Percentiles rank a stretch among this genome's conserved stretches.
phyloP scores from a whole-genome alignment of 1,140 invertebrate genomes.

The Drosophila aff. region DNA sequence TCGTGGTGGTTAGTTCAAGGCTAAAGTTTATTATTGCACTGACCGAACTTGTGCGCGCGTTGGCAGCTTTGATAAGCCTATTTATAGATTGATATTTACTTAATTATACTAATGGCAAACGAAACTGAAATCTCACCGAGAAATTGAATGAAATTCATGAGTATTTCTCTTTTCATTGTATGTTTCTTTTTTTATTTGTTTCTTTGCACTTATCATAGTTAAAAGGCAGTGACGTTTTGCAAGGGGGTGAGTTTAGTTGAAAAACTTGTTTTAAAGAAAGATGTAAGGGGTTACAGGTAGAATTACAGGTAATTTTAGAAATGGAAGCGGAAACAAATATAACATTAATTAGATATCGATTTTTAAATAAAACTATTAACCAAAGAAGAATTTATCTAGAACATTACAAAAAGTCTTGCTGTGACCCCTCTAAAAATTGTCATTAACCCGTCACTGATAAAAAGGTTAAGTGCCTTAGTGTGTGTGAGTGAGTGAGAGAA shows the following conservation, averaged over 20 bases:
- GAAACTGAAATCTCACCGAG: conserved; percentile 64
- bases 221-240: conserved; percentile 15
- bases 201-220: conserved; percentile 58
- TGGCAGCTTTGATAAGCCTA: conserved; percentile 46
- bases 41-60: conserved; percentile 12
- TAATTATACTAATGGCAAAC: conserved; percentile 64
- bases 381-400: too few relatives aligned
- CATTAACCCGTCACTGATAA: conserved; percentile 1
- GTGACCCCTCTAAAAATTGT: background rate
- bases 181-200: conserved; percentile 37
- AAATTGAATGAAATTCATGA: conserved; percentile 65
- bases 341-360: too few relatives aligned
- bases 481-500: conserved; percentile 27
- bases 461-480: conserved; percentile 18
- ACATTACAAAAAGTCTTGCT: background rate
- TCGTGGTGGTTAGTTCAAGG: conserved; percentile 58
- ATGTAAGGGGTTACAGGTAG: too few relatives aligned
- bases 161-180: conserved; percentile 29
- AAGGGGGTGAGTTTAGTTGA: background rate
- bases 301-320: background rate
- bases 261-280: background rate
- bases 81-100: conserved; percentile 50
- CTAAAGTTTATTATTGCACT: conserved; percentile 44
- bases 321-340: too few relatives aligned
- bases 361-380: background rate